Conservation (phyloP, 1,140 invertebrate genomes). For the Hestina assimilis region DNA sequence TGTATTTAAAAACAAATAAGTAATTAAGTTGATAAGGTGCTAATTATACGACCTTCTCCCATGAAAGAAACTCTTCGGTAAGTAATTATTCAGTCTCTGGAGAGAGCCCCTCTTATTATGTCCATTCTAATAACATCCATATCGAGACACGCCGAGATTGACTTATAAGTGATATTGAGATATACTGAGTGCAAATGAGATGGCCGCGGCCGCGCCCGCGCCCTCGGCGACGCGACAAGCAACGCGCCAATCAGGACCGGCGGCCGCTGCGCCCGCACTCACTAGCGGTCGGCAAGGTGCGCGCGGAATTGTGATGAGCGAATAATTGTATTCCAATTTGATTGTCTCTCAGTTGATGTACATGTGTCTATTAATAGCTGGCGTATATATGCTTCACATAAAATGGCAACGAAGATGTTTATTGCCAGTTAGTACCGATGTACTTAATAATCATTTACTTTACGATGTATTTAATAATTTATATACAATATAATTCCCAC, state of each 20-base stretch:
- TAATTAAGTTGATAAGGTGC: not conserved
- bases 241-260: slow-evolving; percentile 5
- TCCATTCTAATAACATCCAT: too few species aligned
- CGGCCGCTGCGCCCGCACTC: not conserved
- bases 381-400: not conserved
- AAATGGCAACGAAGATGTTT: too few species aligned
- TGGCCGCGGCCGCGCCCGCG: not conserved
- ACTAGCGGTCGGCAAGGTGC: not conserved
- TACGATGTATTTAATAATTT: too few species aligned
- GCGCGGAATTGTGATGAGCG: slow-evolving; percentile 5
- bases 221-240: not conserved
- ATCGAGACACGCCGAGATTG: not conserved
- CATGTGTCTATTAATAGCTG: too few species aligned
- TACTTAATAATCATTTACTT: too few species aligned
- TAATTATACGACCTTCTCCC: not conserved
- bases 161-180: slow-evolving; percentile 3
- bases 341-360: not conserved
- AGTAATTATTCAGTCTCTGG: not conserved
- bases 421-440: too few species aligned
- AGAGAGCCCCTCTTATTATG: not conserved
- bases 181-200: slow-evolving; percentile 6
- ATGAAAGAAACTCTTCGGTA: not conserved
- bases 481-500: too few species aligned
- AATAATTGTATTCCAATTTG: not conserved
- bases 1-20: not conserved